Evolutionary conservation across 2,797 vertebrate genomes (phyloP), one percentile per base, ranked within the genome.

Genomic region (Pseudomugil gertrudae): DNA sequence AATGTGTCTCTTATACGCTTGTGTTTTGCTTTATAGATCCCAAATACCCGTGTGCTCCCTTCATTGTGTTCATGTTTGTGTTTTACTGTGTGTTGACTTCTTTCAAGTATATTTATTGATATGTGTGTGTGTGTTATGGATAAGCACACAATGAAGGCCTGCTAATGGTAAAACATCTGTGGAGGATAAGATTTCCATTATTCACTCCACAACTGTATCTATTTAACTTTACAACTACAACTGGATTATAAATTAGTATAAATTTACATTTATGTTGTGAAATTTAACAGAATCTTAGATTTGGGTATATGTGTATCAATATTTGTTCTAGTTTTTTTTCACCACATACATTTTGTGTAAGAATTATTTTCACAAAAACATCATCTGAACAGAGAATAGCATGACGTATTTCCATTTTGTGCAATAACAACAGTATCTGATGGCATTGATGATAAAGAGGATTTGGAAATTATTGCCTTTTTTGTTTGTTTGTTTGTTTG

Each of bases 101-200:
- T n/a, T 52, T 77, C 57, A 68, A 35, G 33, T 35, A 27, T 5
- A 33, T 63, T 21, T 55, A 24, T 29, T 50, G 23, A 32, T 57
- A 38, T 32, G 26, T 43, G 52, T 1, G 1, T 24, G 27, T 57
- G 30, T 52, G 51, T 58, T 40, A n/a, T 23, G 19, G 36, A 33
- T 62, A 48, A 32, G 53, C 56, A 73, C 78, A 84, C 79, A 84
- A 81, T 84, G 61, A 69, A 53, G 81, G 79, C 83, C 78, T n/a
- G 27, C 32, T 73, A 63, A 77, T 78, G 69, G 79, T 63, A 79
- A 45, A 68, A 57, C 52, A 32, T 69, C 66, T 80, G 58, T 73
- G 50, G 74, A 84, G 58, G 59, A 63, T 32, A 35, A 59, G 58
- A 30, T 72, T 87, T 74, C n/a, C 65, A 70, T 80, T 83, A n/a